Conservation (phyloP, 2,888 invertebrate species). For the Rotaria sp. region DNA sequence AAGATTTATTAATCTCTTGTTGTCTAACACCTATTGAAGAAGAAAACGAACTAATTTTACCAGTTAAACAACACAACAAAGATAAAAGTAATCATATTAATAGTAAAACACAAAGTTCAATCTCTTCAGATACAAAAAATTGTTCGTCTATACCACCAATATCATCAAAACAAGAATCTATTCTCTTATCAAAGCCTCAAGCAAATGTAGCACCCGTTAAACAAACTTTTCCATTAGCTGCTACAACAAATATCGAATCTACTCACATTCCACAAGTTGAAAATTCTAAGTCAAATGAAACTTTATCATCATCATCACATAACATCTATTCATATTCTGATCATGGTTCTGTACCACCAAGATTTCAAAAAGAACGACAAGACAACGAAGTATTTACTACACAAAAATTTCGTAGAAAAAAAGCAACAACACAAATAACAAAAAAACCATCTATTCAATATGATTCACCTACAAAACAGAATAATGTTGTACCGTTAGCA, state of each 20-base stretch:
- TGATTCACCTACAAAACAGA: neutral
- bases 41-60: neutral
- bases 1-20: neutral
- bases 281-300: neutral
- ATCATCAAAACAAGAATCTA: neutral
- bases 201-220: neutral
- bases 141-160: neutral
- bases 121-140: neutral
- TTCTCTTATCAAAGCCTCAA: neutral
- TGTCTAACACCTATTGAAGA: neutral
- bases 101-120: neutral
- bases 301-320: neutral
- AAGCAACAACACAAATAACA: neutral
- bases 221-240: neutral
- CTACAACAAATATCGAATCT: neutral
- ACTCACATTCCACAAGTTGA: neutral
- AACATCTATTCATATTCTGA: neutral
- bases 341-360: neutral
- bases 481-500: neutral
- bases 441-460: neutral
- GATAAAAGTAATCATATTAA: neutral
- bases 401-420: neutral
- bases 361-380: neutral
- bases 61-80: neutral
- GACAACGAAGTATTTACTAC: neutral